Base-by-base conservation (phyloP, 2,113 vertebrate genomes). In the Heterotis niloticus region DNA sequence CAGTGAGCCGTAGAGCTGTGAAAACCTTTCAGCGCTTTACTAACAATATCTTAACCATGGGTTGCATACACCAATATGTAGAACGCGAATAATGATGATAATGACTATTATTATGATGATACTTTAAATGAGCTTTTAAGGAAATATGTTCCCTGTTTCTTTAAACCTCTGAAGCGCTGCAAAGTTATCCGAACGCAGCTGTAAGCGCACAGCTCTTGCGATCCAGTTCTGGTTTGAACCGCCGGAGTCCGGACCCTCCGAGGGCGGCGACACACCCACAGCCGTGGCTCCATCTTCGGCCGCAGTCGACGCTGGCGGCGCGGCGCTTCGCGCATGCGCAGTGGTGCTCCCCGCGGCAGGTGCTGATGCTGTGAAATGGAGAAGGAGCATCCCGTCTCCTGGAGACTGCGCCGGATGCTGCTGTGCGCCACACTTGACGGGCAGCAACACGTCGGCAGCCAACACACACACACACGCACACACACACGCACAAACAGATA, bases 341-440 rank as follows among this genome's bases (percentile, higher is more conserved):
- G 10, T 26, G 78, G 72, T 79, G 57, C 68, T 73, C 34, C 57
- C 76, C 18, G 73, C 71, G 17, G 84, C 82, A 83, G 84, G 79
- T 86, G 80, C 83, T 84, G 87, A 85, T 85, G 87, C 85, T 84
- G 79, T 78, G 77, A 82, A 85, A 85, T 70, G 13, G 68, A 59
- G 60, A 70, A 13, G 29, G 20, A 75, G 65, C 54, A 75, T 75
- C 69, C 11, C 59, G 26, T 75, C 34, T 62, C 76, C 64, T 65
- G 23, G 12, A 65, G 26, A 75, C 64, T 29, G 14, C 4, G 56
- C 24, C 44, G 10, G 34, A 69, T 75, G 54, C 13, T n/a, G 11
- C 20, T 24, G 17, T 34, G 28, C 11, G 26, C 60, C 54, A 51
- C 26, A 69, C n/a, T 18, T 54, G 5, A 57, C 24, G 24, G 66